Evolutionary conservation across 2,797 vertebrate species (phyloP).

Genomic region (Numenius phaeopus): DNA sequence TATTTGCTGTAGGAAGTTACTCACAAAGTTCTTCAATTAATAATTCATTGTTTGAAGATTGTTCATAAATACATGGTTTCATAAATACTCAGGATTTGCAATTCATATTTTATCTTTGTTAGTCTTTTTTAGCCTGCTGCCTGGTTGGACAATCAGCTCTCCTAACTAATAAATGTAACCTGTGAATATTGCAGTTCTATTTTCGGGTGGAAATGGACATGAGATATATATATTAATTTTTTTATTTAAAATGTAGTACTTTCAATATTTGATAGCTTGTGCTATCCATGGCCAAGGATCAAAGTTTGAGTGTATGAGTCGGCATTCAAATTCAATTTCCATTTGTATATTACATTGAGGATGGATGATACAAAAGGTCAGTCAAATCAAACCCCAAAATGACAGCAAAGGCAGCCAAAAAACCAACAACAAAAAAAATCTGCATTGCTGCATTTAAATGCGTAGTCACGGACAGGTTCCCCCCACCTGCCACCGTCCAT

Average conservation of each 20-base stretch:
- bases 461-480: not conserved
- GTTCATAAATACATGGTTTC: conserved; percentile 34
- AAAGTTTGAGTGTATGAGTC: not conserved
- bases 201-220: not conserved
- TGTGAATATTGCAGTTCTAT: not conserved
- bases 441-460: not conserved
- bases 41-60: conserved; percentile 50
- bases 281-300: not conserved
- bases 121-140: not conserved
- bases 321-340: not conserved
- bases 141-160: not conserved
- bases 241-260: not conserved
- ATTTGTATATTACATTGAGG: not conserved
- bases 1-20: conserved; percentile 56
- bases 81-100: not conserved
- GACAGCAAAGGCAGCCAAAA: not conserved
- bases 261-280: not conserved
- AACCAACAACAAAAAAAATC: not conserved
- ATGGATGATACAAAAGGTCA: conserved; percentile 1
- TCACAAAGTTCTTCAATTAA: conserved; percentile 60
- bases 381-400: not conserved
- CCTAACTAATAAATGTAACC: not conserved
- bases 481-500: not conserved
- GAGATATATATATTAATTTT: not conserved
- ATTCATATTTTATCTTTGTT: conserved; percentile 14